These are phyloP conservation scores for Aphaenogaster ashmeadi DNA, from an alignment of 1,140 invertebrate genomes.

Conservation along the genomic window DNA sequence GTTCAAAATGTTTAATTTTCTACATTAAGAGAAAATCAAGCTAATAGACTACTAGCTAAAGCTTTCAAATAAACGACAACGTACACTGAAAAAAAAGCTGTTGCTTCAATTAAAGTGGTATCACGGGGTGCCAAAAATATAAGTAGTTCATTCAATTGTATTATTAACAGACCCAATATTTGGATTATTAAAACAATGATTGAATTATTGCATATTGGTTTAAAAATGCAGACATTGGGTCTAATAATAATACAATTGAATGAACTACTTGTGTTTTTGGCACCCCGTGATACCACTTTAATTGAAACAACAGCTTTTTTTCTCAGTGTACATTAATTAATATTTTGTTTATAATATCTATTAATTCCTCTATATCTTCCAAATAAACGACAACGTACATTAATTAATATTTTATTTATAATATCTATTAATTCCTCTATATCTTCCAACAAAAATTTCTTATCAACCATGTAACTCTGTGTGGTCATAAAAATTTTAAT, in stretches of 20 bases:
- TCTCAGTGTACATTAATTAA: conserved; percentile 1
- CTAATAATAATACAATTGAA: too few relatives aligned
- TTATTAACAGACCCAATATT: too few relatives aligned
- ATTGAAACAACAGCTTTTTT: too few relatives aligned
- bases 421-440: not conserved
- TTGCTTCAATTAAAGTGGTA: too few relatives aligned
- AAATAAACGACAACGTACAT: too few relatives aligned
- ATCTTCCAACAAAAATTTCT: not conserved
- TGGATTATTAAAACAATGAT: too few relatives aligned
- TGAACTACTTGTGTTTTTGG: too few relatives aligned
- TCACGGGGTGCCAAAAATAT: too few relatives aligned
- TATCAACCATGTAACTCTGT: not conserved
- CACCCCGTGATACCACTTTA: too few relatives aligned
- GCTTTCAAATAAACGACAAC: not conserved
- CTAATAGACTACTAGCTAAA: not conserved
- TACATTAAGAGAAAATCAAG: not conserved
- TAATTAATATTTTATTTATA: conserved; percentile 26
- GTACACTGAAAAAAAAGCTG: not conserved
- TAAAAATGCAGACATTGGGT: too few relatives aligned
- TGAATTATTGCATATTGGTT: too few relatives aligned
- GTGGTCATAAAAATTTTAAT: not conserved
- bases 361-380: not conserved
- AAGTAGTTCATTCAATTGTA: too few relatives aligned
- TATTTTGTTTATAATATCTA: conserved; percentile 6
- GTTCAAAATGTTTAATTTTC: not conserved